Conservation (phyloP, 2,888 invertebrate genomes). For the Napeogenes inachia region DNA sequence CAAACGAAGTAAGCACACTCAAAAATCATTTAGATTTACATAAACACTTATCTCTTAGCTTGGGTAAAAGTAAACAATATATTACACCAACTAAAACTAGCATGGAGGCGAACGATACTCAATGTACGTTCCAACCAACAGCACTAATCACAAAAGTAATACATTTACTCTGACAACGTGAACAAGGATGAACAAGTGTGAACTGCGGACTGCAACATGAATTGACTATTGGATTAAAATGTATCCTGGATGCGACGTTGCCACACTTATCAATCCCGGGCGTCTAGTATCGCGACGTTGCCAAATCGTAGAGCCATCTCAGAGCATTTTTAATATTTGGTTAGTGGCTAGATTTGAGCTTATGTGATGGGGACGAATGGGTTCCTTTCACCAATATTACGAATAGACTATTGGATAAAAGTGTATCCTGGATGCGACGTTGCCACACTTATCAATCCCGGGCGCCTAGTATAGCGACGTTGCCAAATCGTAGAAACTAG, state of each 20-base stretch:
- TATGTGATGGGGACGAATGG: conserved; percentile 27
- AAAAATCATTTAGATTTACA: conserved; percentile 21
- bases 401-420: neutral
- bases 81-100: conserved; percentile 6
- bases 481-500: conserved; percentile 48
- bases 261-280: conserved; percentile 45
- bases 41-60: conserved; percentile 18
- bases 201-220: neutral
- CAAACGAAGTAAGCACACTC: conserved; percentile 18
- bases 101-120: neutral
- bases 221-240: neutral
- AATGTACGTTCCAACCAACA: neutral
- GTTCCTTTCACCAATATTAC: conserved; percentile 33
- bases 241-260: conserved; percentile 44
- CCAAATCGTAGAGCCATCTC: conserved; percentile 44
- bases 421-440: conserved; percentile 40
- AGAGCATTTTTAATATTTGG: conserved; percentile 34
- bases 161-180: neutral
- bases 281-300: conserved; percentile 54
- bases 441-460: conserved; percentile 48
- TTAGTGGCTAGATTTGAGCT: conserved; percentile 49
- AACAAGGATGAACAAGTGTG: neutral
- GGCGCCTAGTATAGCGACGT: conserved; percentile 49
- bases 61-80: conserved; percentile 10
- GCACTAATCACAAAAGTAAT: neutral